phyloP scores from a whole-genome alignment of 1,140 invertebrate species.

The Nephila pilipes region DNA sequence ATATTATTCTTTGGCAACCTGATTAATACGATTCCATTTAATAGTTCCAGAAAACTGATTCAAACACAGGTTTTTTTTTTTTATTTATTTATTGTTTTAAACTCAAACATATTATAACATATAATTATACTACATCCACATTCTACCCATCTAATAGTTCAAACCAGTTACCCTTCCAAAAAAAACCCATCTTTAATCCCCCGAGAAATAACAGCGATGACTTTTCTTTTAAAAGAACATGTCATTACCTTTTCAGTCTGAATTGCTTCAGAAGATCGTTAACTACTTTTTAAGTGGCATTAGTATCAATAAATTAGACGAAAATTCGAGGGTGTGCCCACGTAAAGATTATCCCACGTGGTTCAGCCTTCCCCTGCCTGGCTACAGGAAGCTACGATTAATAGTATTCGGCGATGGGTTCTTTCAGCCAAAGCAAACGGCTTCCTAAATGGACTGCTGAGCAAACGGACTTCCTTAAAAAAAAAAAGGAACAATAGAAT shows the following conservation, averaged over 20 bases:
- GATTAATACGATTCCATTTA: too few species aligned
- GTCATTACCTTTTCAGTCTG: background rate
- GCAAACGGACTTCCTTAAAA: background rate
- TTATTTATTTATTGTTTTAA: too few species aligned
- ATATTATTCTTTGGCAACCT: too few species aligned
- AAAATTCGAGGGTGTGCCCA: background rate
- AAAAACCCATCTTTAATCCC: background rate
- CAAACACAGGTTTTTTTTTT: too few species aligned
- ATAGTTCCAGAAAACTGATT: too few species aligned
- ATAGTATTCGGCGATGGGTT: background rate
- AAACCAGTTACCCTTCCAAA: background rate
- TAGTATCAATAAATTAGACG: background rate
- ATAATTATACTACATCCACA: too few species aligned
- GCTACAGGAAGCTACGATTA: background rate
- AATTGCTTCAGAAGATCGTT: too few species aligned
- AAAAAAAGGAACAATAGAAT: background rate
- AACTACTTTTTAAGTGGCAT: background rate
- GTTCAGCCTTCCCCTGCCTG: too few species aligned
- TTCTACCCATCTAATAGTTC: background rate
- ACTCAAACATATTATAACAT: too few species aligned
- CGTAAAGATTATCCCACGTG: background rate
- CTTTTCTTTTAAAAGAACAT: background rate
- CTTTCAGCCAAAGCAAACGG: background rate
- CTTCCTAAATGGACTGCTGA: background rate
- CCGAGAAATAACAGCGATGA: background rate